Base-by-base conservation (phyloP, 2,113 vertebrate species). In the Hylia prasina region DNA sequence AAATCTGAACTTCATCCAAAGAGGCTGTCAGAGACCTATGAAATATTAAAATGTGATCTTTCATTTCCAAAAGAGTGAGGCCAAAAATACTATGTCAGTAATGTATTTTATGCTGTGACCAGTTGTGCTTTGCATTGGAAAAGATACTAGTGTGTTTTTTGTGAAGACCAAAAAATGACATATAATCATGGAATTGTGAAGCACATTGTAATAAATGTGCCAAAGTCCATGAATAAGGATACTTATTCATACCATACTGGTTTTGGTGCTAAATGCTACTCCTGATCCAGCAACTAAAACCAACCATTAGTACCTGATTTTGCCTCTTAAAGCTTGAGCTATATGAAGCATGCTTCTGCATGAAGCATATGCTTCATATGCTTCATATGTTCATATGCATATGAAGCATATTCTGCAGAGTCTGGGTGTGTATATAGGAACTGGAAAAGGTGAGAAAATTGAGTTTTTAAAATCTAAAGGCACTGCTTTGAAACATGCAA, bases 191-290 rank as follows among this genome's bases (percentile, higher is more conserved):
- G 35, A 63, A 66, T 54, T 68, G 37, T 11, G 14, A 35, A 57
- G 10, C 4, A 4, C 15, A 6, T 54, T 63, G 17, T 45, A 51
- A 21, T 50, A 24, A 0, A 0, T 3, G 2, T 2, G 2, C 10
- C 30, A 17, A 60, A 64, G 5, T 39, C 51, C 1, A 7, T 33
- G 16, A 51, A 21, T 72, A 56, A 60, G 18, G 24, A n/a, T 53
- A 11, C 11, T 45, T 53, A 7, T 18, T 37, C 40, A 39, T 57
- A 39, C 40, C 9, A 27, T 47, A 16, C 20, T 22, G 5, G 5
- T 61, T 73, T 51, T 1, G 0, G 10, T 39, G 23, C 33, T 3
- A 6, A 23, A 50, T 48, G 39, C 44, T 86, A 1, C n/a, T 84
- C 9, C 60, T 69, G 17, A 58, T 75, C 21, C 18, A 68, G 33